These are phyloP conservation scores for Solea senegalensis DNA, from an alignment of 2,113 vertebrate genomes.

Conservation along the genomic window DNA sequence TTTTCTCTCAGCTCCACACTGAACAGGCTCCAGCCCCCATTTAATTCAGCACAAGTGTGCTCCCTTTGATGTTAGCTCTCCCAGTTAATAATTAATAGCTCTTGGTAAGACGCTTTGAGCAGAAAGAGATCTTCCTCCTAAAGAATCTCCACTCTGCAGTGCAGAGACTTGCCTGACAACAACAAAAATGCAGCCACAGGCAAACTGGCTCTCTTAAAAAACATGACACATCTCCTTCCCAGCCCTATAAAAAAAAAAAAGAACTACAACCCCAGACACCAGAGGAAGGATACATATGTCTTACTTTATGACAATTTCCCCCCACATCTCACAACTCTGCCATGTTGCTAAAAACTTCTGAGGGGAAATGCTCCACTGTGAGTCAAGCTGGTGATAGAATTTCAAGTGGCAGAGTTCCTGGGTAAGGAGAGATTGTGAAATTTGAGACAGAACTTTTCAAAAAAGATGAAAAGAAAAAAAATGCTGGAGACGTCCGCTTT, in stretches of 20 bases:
- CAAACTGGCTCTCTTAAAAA: constrained; percentile 59
- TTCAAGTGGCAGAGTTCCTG: constrained; percentile 14
- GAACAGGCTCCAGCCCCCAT: constrained; percentile 62
- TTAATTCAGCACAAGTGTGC: constrained; percentile 71
- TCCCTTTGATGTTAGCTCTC: constrained; percentile 83
- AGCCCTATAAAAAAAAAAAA: constrained; percentile 6
- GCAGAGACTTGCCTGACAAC: constrained; percentile 80
- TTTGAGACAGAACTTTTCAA: neutral
- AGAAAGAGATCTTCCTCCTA: constrained; percentile 72
- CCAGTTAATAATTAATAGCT: constrained; percentile 80
- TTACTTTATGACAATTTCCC: neutral
- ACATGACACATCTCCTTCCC: constrained; percentile 50
- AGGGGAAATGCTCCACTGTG: neutral
- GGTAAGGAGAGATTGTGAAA: constrained; percentile 4
- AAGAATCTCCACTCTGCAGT: constrained; percentile 75
- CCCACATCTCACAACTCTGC: neutral
- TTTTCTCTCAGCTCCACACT: constrained; percentile 58
- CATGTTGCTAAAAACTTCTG: constrained; percentile 4
- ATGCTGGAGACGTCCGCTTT: no score
- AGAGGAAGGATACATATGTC: constrained; percentile 23
- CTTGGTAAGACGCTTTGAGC: constrained; percentile 76
- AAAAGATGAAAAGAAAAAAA: neutral
- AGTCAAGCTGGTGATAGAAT: neutral
- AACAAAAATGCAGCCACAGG: constrained; percentile 78
- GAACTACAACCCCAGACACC: constrained; percentile 37